Percentiles rank a stretch among this genome's conserved stretches.
Conservation (phyloP, 2,888 invertebrate genomes). For the Mantis religiosa region DNA sequence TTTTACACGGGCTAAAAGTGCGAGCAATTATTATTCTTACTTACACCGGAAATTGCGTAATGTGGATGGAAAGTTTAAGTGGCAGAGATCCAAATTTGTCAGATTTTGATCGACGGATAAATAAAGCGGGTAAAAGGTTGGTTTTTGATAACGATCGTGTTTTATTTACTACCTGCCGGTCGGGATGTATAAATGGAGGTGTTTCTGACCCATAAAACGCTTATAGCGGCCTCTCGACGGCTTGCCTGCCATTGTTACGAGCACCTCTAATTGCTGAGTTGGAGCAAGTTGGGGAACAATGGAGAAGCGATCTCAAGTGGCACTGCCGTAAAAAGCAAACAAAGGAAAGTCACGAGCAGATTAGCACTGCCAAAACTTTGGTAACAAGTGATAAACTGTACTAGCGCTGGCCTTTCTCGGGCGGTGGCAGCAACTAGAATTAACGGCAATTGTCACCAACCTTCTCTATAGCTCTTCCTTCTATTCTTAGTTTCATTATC, state of each 20-base stretch:
- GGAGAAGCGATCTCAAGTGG: background rate
- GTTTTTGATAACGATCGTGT: too few relatives aligned
- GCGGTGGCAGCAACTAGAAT: background rate
- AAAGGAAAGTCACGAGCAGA: background rate
- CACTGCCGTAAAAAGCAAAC: too few relatives aligned
- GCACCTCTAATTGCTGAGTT: background rate
- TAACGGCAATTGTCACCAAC: background rate
- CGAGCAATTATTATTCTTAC: too few relatives aligned
- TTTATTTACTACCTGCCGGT: too few relatives aligned
- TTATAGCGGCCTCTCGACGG: too few relatives aligned
- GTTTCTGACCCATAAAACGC: too few relatives aligned
- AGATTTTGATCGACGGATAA: background rate
- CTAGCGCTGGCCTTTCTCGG: background rate
- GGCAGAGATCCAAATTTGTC: background rate
- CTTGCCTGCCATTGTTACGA: background rate
- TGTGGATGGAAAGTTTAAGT: background rate
- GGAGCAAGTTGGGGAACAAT: background rate
- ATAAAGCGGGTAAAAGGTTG: too few relatives aligned
- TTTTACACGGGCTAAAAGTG: background rate
- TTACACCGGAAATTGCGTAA: background rate
- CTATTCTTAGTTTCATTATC: background rate
- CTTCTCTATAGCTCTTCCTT: background rate
- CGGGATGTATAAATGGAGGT: too few relatives aligned
- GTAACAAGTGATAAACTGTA: background rate
- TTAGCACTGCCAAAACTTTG: background rate